These are phyloP conservation scores for Phrynosoma blainvillii DNA, from an alignment of 2,113 vertebrate species.

Conservation along the genomic window DNA sequence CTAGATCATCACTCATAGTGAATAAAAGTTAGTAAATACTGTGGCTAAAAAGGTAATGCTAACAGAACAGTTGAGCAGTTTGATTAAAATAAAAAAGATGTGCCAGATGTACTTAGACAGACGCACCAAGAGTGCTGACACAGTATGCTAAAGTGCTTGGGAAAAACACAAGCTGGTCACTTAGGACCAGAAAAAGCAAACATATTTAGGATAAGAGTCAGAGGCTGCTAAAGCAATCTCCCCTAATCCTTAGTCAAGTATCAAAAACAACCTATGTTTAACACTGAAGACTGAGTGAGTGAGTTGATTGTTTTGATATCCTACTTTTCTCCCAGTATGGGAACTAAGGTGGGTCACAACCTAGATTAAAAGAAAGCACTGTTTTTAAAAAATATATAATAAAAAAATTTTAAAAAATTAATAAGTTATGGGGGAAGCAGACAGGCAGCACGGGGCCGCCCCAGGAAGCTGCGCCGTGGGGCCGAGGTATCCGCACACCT, in stretches of 20 bases:
- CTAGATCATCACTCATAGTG: background rate
- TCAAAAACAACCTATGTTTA: background rate
- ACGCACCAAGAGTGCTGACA: background rate
- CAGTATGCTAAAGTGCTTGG: conserved; percentile 16
- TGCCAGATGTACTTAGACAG: background rate
- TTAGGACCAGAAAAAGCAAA: conserved; percentile 20
- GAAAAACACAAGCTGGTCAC: background rate
- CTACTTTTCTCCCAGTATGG: too few relatives aligned
- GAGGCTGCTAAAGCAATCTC: background rate
- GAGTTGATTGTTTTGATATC: background rate
- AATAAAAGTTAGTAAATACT: background rate
- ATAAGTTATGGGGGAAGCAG: too few relatives aligned
- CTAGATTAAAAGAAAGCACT: background rate
- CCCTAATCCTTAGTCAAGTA: background rate
- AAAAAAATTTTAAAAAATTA: too few relatives aligned
- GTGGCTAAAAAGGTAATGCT: background rate
- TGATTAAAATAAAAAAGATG: conserved; percentile 1
- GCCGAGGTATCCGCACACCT: too few relatives aligned
- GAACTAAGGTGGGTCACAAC: background rate
- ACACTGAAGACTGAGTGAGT: background rate
- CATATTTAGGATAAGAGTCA: background rate
- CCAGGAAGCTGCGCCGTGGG: too few relatives aligned
- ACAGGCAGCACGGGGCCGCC: too few relatives aligned
- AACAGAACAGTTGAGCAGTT: background rate
- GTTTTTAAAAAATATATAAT: too few relatives aligned